Conservation (phyloP, 92 coral and sea anemone genomes). For the Parazoanthus atlanticus region DNA sequence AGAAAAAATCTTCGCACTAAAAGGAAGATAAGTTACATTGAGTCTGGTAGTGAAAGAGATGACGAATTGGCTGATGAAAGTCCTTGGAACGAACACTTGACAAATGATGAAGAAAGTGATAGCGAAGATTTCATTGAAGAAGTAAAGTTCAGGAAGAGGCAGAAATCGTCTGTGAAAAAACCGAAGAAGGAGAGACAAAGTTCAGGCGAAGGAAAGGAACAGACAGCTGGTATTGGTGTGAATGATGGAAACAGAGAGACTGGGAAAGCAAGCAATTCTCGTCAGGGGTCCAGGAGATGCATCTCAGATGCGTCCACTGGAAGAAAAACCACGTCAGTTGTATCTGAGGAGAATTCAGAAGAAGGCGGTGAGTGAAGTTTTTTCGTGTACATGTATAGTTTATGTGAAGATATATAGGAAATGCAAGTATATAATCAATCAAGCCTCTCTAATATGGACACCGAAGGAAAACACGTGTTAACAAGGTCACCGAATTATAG, state of each 20-base stretch:
- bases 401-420: not conserved
- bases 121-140: conserved; percentile 62
- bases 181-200: conserved; percentile 26
- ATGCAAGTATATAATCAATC: not conserved
- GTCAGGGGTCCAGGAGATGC: conserved; percentile 30
- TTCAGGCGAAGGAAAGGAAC: conserved; percentile 15
- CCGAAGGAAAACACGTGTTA: too few relatives aligned
- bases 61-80: conserved; percentile 38
- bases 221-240: conserved; percentile 46
- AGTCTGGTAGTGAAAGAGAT: conserved; percentile 48
- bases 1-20: conserved; percentile 61
- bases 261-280: conserved; percentile 60
- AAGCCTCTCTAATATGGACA: too few relatives aligned
- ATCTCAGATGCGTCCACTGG: conserved; percentile 26
- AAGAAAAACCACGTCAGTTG: not conserved
- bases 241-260: conserved; percentile 72
- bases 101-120: conserved; percentile 48
- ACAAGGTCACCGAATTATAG: too few relatives aligned
- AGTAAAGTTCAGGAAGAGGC: conserved; percentile 36
- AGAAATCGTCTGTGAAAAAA: not conserved
- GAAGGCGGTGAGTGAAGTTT: not conserved
- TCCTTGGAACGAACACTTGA: conserved; percentile 33
- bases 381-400: not conserved
- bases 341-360: not conserved
- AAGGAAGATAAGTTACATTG: conserved; percentile 64